Percentiles rank a stretch among this genome's conserved stretches.
phyloP scores from a whole-genome alignment of 2,888 invertebrate genomes.

The Eretmocerus hayati region DNA sequence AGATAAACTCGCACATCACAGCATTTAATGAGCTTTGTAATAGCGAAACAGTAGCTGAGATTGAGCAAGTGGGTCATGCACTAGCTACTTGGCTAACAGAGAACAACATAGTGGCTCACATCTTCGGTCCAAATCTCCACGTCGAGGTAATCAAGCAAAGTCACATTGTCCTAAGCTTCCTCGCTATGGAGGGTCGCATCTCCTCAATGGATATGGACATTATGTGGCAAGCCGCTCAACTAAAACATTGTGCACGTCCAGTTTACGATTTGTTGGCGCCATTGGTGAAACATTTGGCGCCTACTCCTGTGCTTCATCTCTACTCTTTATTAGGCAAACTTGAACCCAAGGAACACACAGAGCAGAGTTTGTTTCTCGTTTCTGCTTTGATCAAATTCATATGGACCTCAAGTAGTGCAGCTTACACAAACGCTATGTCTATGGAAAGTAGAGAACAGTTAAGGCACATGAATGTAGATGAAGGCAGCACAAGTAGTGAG shows the following conservation, averaged over 20 bases:
- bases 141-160: slow-evolving; percentile 95
- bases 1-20: slow-evolving; percentile 90
- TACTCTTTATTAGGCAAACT: slow-evolving; percentile 79
- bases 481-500: slow-evolving; percentile 42
- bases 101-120: slow-evolving; percentile 85
- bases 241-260: slow-evolving; percentile 91
- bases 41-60: slow-evolving; percentile 78
- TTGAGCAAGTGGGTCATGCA: slow-evolving; percentile 75
- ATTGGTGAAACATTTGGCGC: slow-evolving; percentile 82
- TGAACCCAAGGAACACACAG: slow-evolving; percentile 87
- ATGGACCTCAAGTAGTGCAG: slow-evolving; percentile 69
- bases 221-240: slow-evolving; percentile 91
- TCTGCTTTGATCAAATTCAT: slow-evolving; percentile 85
- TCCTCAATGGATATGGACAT: slow-evolving; percentile 85
- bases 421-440: slow-evolving; percentile 36
- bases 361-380: slow-evolving; percentile 83
- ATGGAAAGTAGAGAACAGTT: slow-evolving; percentile 38
- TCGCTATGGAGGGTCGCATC: slow-evolving; percentile 86
- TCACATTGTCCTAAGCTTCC: slow-evolving; percentile 84
- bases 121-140: slow-evolving; percentile 95
- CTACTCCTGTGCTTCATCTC: slow-evolving; percentile 80
- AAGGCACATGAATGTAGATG: slow-evolving; percentile 33
- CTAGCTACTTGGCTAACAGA: slow-evolving; percentile 83
- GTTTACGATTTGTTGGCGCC: slow-evolving; percentile 87
- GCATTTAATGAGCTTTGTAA: slow-evolving; percentile 87